These are phyloP conservation scores for Balaeniceps rex DNA, from an alignment of 2,113 vertebrate genomes.

Conservation along the genomic window DNA sequence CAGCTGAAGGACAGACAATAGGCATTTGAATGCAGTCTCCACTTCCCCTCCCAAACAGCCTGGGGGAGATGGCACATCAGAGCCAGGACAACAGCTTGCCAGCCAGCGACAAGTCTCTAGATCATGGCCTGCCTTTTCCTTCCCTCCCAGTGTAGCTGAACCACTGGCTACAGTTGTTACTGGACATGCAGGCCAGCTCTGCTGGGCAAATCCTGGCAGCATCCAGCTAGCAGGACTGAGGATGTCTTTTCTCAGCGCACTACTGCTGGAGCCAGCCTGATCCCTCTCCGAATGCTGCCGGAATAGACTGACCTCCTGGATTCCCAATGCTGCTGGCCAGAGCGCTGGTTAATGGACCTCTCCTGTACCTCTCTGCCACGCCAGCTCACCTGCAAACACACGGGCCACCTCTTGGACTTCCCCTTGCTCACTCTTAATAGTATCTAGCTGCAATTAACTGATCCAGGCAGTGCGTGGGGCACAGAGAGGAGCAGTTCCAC, in stretches of 20 bases:
- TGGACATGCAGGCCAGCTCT: neutral
- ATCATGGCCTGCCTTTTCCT: neutral
- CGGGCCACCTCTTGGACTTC: neutral
- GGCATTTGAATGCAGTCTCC: neutral
- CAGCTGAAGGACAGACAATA: conserved; percentile 27
- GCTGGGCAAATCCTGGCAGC: neutral
- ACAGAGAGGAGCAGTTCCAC: neutral
- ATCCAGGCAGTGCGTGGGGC: neutral
- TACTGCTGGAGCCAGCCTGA: neutral
- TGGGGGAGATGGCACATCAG: conserved; percentile 1
- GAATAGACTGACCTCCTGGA: neutral
- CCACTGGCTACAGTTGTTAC: neutral
- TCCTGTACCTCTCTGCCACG: neutral
- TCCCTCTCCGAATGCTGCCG: neutral
- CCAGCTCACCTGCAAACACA: neutral
- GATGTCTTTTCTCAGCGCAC: neutral
- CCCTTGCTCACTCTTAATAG: neutral
- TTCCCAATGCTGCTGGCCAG: neutral
- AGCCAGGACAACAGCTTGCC: conserved; percentile 1
- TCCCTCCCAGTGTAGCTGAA: neutral
- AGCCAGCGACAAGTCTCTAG: neutral
- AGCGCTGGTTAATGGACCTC: neutral
- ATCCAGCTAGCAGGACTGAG: neutral
- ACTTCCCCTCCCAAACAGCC: conserved; percentile 19
- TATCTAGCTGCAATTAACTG: neutral